Percentiles rank a stretch among this genome's conserved stretches.
phyloP scores from a whole-genome alignment of 2,888 invertebrate species.

The Lissonota sp. region DNA sequence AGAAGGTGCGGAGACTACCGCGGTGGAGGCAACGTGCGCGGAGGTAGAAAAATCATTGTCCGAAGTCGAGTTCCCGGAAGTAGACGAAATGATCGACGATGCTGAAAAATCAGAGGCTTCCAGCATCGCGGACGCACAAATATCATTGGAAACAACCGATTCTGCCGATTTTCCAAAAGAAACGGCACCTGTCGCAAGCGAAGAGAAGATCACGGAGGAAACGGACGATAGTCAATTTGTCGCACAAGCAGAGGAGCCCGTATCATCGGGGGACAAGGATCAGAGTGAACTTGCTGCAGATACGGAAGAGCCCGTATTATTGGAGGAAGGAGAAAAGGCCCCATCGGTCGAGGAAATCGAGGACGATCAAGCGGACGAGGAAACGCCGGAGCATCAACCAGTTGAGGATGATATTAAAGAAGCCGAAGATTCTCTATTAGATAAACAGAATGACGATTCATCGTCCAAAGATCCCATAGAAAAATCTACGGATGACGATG shows the following conservation, averaged over 20 bases:
- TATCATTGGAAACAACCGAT: neutral
- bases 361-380: neutral
- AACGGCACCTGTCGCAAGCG: neutral
- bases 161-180: neutral
- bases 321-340: too few relatives aligned
- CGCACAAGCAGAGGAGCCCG: neutral
- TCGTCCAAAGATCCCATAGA: conserved; percentile 51
- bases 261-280: neutral
- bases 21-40: neutral
- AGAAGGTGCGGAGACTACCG: neutral
- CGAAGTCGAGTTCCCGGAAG: neutral
- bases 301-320: too few relatives aligned
- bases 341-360: conserved; percentile 8
- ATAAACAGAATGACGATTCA: conserved; percentile 19
- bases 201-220: conserved; percentile 2
- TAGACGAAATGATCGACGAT: conserved; percentile 25
- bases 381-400: conserved; percentile 3
- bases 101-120: conserved; percentile 33
- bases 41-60: conserved; percentile 6
- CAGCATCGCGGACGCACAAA: conserved; percentile 10
- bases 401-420: neutral
- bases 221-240: neutral
- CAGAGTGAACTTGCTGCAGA: too few relatives aligned
- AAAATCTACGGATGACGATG: neutral
- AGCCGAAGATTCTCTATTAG: conserved; percentile 10